Evolutionary conservation across 2,888 invertebrate species (phyloP).

Genomic region (Isotomurus palustris): DNA sequence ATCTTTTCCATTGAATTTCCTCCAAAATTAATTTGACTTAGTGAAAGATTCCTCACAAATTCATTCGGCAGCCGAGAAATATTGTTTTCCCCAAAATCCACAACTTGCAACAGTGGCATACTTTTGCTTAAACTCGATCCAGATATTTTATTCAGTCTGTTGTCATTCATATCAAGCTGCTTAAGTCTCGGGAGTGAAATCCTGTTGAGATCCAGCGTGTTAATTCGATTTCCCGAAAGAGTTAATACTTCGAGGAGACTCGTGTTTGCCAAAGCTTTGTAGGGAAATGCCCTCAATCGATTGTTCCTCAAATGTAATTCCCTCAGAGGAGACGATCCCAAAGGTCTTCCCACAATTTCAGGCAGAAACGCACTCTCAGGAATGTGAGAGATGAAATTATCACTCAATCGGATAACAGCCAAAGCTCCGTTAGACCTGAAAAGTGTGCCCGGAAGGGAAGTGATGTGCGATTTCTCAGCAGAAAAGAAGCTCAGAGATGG

Average conservation of each 20-base stretch:
- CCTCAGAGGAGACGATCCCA: slow-evolving; percentile 54
- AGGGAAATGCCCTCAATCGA: slow-evolving; percentile 69
- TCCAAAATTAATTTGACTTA: slow-evolving; percentile 65
- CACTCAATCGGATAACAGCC: slow-evolving; percentile 65
- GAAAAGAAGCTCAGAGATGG: slow-evolving; percentile 71
- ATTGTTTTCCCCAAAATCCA: slow-evolving; percentile 71
- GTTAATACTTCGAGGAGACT: slow-evolving; percentile 67
- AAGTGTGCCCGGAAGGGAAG: slow-evolving; percentile 63
- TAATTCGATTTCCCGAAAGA: slow-evolving; percentile 49
- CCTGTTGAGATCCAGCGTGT: slow-evolving; percentile 68
- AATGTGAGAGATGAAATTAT: slow-evolving; percentile 64
- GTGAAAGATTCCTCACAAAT: slow-evolving; percentile 66
- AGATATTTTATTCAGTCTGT: slow-evolving; percentile 59
- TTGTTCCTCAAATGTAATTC: slow-evolving; percentile 72
- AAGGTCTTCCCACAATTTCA: background rate
- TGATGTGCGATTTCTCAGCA: slow-evolving; percentile 65
- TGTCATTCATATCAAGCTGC: slow-evolving; percentile 68
- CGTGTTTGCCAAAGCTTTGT: slow-evolving; percentile 69
- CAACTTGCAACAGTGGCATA: slow-evolving; percentile 63
- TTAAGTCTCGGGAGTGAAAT: slow-evolving; percentile 69
- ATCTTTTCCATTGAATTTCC: slow-evolving; percentile 74
- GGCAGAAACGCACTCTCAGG: slow-evolving; percentile 65
- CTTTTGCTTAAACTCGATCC: slow-evolving; percentile 69
- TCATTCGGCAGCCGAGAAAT: slow-evolving; percentile 72
- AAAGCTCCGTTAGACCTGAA: slow-evolving; percentile 75